A percentile compares a stretch with the other conserved stretches of the same genome.
phyloP scores from a whole-genome alignment of 2,888 invertebrate genomes.

The Polydrusus tereticollis region DNA sequence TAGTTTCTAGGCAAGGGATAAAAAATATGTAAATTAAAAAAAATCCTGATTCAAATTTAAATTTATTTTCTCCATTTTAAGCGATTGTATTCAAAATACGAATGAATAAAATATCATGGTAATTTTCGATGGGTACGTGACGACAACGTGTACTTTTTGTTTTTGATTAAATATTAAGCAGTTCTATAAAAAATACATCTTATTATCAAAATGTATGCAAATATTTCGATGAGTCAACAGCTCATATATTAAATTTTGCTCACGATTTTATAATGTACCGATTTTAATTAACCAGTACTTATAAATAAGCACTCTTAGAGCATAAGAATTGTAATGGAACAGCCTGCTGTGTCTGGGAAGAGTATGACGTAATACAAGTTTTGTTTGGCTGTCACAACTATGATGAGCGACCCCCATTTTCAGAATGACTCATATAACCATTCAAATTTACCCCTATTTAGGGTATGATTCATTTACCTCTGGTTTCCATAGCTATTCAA shows the following conservation, averaged over 20 bases:
- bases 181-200: constrained; percentile 20
- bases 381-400: constrained; percentile 30
- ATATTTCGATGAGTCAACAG: constrained; percentile 34
- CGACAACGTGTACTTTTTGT: constrained; percentile 18
- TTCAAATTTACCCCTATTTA: constrained; percentile 46
- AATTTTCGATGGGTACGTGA: constrained; percentile 16
- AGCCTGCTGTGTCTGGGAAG: neutral
- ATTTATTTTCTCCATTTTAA: constrained; percentile 16
- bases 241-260: constrained; percentile 24
- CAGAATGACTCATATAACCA: constrained; percentile 38
- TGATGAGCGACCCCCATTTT: constrained; percentile 36
- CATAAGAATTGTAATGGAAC: neutral
- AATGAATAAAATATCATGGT: constrained; percentile 31
- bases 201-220: constrained; percentile 32
- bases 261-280: constrained; percentile 21
- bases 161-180: constrained; percentile 2
- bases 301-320: constrained; percentile 3
- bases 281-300: neutral
- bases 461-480: constrained; percentile 42
- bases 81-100: constrained; percentile 38
- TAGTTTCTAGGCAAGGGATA: neutral
- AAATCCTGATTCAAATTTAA: constrained; percentile 8
- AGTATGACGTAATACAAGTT: constrained; percentile 18
- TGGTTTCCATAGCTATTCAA: constrained; percentile 29
- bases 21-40: neutral